These are phyloP conservation scores for Cheiracanthium punctorium DNA, from an alignment of 2,888 invertebrate species.

Conservation along the genomic window DNA sequence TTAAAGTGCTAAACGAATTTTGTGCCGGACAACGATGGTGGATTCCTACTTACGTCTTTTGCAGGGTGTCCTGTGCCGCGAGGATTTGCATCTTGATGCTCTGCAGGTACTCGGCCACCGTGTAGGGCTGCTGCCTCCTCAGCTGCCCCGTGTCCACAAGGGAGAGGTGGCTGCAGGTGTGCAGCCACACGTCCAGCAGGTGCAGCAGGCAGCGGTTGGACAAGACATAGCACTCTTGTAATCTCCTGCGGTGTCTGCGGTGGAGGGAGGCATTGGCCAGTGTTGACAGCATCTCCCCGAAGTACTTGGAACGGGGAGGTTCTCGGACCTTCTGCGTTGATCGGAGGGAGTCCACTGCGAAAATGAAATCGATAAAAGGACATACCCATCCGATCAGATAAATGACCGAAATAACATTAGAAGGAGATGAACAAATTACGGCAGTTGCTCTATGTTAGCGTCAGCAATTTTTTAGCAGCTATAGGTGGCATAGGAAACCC, in stretches of 20 bases:
- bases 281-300: slow-evolving; percentile 30
- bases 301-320: slow-evolving; percentile 38
- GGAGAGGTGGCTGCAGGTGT: slow-evolving; percentile 25
- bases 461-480: too few relatives aligned
- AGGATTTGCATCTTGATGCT: slow-evolving; percentile 43
- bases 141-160: slow-evolving; percentile 7
- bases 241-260: slow-evolving; percentile 12
- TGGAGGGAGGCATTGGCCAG: not conserved
- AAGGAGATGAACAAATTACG: too few relatives aligned
- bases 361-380: not conserved
- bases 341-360: slow-evolving; percentile 44
- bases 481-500: too few relatives aligned
- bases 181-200: slow-evolving; percentile 40
- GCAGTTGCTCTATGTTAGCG: too few relatives aligned
- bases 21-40: too few relatives aligned
- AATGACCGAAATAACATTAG: too few relatives aligned
- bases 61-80: slow-evolving; percentile 31
- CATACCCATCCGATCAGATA: too few relatives aligned
- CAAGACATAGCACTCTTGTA: slow-evolving; percentile 25
- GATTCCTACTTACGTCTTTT: slow-evolving; percentile 46
- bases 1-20: too few relatives aligned
- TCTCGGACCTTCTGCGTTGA: slow-evolving; percentile 6
- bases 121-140: slow-evolving; percentile 31
- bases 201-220: slow-evolving; percentile 45
- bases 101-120: slow-evolving; percentile 25